A percentile compares a stretch with the other conserved stretches of the same genome.
Conservation (phyloP, 2,888 invertebrate genomes). For the Sphaerophoria taeniata region DNA sequence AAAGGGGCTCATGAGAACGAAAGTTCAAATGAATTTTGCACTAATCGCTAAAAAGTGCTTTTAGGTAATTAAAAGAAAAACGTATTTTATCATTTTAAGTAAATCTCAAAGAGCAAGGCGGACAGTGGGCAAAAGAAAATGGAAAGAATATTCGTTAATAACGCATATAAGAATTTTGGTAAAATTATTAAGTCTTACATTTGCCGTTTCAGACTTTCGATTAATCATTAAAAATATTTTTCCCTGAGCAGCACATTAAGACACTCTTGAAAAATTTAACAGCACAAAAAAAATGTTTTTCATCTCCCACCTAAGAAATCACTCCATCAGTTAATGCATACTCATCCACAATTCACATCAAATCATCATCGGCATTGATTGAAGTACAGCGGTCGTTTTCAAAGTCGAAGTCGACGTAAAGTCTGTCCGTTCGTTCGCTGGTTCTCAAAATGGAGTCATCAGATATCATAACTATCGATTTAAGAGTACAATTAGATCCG, state of each 20-base stretch:
- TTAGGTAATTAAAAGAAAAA: constrained; percentile 35
- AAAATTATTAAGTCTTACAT: not conserved
- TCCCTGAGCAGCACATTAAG: constrained; percentile 2
- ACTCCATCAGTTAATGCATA: constrained; percentile 64
- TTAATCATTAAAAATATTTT: constrained; percentile 33
- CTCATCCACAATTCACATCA: constrained; percentile 72
- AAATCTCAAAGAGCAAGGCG: no score
- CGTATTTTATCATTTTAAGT: not conserved
- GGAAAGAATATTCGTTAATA: no score
- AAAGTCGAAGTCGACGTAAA: constrained; percentile 71
- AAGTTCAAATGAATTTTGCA: constrained; percentile 2
- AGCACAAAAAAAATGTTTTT: constrained; percentile 45
- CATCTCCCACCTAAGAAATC: constrained; percentile 50
- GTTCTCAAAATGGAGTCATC: constrained; percentile 72
- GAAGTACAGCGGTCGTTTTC: constrained; percentile 73
- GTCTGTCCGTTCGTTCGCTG: constrained; percentile 70
- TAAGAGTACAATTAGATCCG: constrained; percentile 74
- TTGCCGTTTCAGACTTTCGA: constrained; percentile 21
- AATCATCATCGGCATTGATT: constrained; percentile 74
- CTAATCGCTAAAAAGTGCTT: constrained; percentile 11
- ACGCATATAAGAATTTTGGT: not conserved
- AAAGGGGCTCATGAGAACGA: not conserved
- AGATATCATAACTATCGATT: constrained; percentile 74
- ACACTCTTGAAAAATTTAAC: constrained; percentile 5
- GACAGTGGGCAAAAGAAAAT: no score